Conservation (phyloP, 2,888 invertebrate genomes). For the Itoplectis maculator region DNA sequence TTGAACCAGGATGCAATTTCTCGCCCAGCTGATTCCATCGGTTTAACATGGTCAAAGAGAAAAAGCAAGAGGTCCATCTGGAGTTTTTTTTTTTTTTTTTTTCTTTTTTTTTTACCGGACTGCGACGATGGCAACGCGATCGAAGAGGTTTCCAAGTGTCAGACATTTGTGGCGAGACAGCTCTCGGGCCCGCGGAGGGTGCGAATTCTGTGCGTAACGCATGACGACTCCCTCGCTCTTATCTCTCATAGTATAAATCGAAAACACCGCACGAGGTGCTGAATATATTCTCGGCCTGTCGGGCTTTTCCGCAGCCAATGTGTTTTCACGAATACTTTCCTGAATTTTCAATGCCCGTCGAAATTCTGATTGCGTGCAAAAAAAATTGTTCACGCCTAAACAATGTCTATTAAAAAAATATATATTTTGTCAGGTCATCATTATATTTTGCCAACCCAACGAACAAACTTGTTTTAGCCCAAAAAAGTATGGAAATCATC, state of each 20-base stretch:
- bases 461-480: too few species aligned
- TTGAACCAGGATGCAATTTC: conserved; percentile 25
- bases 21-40: not conserved
- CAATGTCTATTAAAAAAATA: too few species aligned
- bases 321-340: not conserved
- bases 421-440: too few species aligned
- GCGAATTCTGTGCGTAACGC: not conserved
- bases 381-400: not conserved
- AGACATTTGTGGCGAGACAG: not conserved
- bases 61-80: not conserved
- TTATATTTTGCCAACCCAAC: too few species aligned
- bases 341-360: not conserved
- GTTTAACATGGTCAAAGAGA: not conserved
- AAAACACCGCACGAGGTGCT: conserved; percentile 2
- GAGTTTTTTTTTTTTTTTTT: too few species aligned
- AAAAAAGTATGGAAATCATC: too few species aligned
- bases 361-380: not conserved
- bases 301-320: not conserved
- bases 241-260: not conserved
- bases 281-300: not conserved
- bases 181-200: not conserved
- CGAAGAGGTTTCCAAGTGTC: not conserved
- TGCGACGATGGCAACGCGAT: not conserved
- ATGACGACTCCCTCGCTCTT: conserved; percentile 7
- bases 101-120: not conserved